Evolutionary conservation across 1,140 invertebrate genomes (phyloP).

Genomic region (Muscidifurax raptorellus): DNA sequence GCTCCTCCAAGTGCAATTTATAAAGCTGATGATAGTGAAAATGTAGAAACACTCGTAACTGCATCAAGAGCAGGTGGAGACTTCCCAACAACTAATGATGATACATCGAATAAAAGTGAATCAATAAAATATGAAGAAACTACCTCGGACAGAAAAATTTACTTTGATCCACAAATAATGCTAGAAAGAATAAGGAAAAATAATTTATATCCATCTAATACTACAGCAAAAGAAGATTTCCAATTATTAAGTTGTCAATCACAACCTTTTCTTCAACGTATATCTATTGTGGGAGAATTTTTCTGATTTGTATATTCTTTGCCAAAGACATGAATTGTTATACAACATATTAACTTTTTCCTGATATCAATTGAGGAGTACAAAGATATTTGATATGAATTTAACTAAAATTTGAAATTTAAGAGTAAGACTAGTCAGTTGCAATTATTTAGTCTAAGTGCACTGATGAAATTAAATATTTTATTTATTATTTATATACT

Average conservation of each 20-base stretch:
- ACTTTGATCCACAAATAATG: conserved; percentile 79
- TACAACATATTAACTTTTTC: background rate
- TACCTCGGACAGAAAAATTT: conserved; percentile 62
- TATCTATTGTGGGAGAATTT: conserved; percentile 85
- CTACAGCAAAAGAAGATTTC: conserved; percentile 74
- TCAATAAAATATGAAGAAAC: conserved; percentile 42
- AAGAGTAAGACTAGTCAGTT: conserved; percentile 34
- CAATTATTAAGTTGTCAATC: conserved; percentile 81
- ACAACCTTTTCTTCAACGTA: conserved; percentile 82
- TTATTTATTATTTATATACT: conserved; percentile 24
- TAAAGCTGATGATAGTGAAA: conserved; percentile 67
- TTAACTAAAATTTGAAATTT: background rate
- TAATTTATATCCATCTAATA: conserved; percentile 76
- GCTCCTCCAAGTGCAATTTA: conserved; percentile 62
- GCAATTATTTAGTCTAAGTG: conserved; percentile 14
- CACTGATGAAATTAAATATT: conserved; percentile 15
- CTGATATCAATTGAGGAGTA: background rate
- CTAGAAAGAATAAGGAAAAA: conserved; percentile 78
- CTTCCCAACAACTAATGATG: conserved; percentile 43
- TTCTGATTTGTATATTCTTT: conserved; percentile 63
- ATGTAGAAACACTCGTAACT: conserved; percentile 60
- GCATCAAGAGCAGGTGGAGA: conserved; percentile 50
- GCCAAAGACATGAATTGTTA: background rate
- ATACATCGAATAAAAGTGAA: conserved; percentile 42
- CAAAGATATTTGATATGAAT: background rate